Conservation (phyloP, 53 echinoderm and acorn worm species). For the Astropecten irregularis region DNA sequence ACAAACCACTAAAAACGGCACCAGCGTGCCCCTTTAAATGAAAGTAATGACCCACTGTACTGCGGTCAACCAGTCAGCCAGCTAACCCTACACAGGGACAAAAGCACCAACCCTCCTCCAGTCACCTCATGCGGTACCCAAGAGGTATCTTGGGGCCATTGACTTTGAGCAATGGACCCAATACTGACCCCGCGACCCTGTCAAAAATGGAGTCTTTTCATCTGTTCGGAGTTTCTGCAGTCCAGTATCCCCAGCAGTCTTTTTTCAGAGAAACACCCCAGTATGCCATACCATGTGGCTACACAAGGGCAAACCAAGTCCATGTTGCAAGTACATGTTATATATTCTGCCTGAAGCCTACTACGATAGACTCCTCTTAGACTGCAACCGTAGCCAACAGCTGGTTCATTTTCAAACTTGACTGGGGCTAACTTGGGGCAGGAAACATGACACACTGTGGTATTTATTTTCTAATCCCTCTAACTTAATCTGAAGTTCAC, state of each 20-base stretch:
- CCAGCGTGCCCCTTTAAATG: too few relatives aligned
- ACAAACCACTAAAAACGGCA: too few relatives aligned
- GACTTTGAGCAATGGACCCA: slow-evolving; percentile 40
- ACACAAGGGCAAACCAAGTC: too few relatives aligned
- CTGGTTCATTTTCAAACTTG: neutral
- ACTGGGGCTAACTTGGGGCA: neutral
- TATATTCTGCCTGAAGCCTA: too few relatives aligned
- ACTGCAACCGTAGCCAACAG: neutral
- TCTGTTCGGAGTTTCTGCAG: neutral
- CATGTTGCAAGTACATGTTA: too few relatives aligned
- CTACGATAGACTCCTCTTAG: too few relatives aligned
- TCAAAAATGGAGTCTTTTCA: slow-evolving; percentile 41
- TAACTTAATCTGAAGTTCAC: too few relatives aligned
- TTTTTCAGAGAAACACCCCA: neutral
- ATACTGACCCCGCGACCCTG: slow-evolving; percentile 24
- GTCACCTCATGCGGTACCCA: neutral
- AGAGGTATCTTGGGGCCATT: slow-evolving; percentile 43
- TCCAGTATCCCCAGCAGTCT: neutral
- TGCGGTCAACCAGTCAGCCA: neutral
- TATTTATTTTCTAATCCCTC: neutral
- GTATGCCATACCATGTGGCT: neutral
- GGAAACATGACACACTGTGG: slow-evolving; percentile 20
- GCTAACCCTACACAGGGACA: neutral
- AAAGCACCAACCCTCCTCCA: too few relatives aligned
- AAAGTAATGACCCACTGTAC: too few relatives aligned